phyloP scores from a whole-genome alignment of 1,140 invertebrate genomes.

The Cheumatopsyche charites region DNA sequence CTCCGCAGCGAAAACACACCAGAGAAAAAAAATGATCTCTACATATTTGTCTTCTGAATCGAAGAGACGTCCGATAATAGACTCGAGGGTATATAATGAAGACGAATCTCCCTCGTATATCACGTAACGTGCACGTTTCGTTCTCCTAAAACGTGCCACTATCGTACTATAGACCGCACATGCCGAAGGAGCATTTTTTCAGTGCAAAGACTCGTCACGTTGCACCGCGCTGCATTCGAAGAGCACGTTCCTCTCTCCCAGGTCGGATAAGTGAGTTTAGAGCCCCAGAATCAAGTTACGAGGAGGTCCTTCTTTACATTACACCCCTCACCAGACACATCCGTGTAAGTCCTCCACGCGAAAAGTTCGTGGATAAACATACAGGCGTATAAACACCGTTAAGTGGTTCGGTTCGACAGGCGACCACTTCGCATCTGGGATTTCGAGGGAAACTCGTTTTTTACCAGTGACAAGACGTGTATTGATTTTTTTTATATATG shows the following conservation, averaged over 20 bases:
- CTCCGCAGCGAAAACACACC: no score
- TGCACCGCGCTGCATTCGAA: neutral
- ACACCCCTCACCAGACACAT: neutral
- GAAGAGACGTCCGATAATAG: no score
- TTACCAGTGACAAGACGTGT: no score
- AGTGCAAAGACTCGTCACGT: no score
- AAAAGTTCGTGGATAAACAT: neutral
- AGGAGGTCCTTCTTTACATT: neutral
- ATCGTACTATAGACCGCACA: neutral
- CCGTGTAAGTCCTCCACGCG: no score
- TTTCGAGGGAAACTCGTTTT: no score
- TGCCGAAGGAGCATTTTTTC: neutral
- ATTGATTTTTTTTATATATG: no score
- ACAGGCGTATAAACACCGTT: conserved; percentile 25
- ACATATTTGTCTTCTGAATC: no score
- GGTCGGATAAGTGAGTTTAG: conserved; percentile 44
- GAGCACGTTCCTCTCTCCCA: conserved; percentile 22
- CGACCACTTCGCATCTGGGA: no score
- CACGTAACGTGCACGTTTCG: neutral
- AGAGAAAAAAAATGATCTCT: no score
- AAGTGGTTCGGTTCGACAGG: neutral
- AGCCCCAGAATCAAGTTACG: conserved; percentile 43
- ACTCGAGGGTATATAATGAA: no score
- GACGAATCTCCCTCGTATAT: neutral
- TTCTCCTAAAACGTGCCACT: neutral